These are phyloP conservation scores for Polydrusus cervinus DNA, from an alignment of 2,888 invertebrate genomes.

Conservation along the genomic window DNA sequence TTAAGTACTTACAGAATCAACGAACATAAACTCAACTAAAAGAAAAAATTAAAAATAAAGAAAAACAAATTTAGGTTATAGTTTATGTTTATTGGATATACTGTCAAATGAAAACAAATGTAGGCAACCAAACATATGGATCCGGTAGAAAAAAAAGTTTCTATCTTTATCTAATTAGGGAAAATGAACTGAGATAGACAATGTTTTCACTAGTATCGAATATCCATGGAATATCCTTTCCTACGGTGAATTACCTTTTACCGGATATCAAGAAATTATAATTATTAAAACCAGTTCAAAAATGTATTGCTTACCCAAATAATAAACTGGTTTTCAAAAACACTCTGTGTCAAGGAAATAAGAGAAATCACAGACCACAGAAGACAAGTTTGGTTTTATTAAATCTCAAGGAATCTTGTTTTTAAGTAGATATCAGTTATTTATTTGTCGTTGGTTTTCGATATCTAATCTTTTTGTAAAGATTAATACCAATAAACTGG, in stretches of 20 bases:
- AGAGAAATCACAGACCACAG: neutral
- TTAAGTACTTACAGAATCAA: neutral
- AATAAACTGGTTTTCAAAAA: neutral
- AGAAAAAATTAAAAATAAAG: neutral
- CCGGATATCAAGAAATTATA: neutral
- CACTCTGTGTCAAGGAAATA: neutral
- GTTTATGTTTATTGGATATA: neutral
- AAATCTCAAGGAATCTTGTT: conserved; percentile 1
- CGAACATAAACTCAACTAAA: neutral
- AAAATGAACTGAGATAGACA: neutral
- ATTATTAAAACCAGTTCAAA: neutral
- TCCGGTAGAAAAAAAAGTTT: neutral
- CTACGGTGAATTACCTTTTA: neutral
- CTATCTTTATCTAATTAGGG: neutral
- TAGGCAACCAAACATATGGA: neutral
- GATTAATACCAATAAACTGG: neutral
- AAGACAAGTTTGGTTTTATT: neutral
- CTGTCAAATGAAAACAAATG: neutral
- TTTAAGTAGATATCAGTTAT: neutral
- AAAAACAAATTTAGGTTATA: conserved; percentile 19
- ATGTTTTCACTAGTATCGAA: neutral
- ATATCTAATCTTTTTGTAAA: conserved; percentile 25
- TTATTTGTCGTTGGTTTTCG: conserved; percentile 5
- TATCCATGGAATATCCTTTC: no score
- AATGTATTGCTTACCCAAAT: neutral